A percentile compares a stretch with the other conserved stretches of the same genome.
Evolutionary conservation across 2,797 vertebrate genomes (phyloP).

Genomic region (Okamejei kenojei): DNA sequence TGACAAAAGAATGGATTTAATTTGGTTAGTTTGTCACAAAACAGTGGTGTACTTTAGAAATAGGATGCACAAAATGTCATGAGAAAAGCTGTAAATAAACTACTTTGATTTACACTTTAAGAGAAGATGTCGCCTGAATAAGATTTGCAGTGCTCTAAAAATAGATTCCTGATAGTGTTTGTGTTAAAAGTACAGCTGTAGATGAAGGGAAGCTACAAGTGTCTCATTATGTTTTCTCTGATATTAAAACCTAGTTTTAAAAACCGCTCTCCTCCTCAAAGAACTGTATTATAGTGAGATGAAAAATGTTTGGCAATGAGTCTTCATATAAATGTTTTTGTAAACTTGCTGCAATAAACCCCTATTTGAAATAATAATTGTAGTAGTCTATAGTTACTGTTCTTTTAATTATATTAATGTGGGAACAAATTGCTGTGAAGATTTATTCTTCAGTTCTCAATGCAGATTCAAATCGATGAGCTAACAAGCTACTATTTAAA

Average conservation of each 20-base stretch:
- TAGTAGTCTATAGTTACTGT: neutral
- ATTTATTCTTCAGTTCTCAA: neutral
- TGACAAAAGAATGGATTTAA: neutral
- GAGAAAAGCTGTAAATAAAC: neutral
- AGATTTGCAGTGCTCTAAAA: neutral
- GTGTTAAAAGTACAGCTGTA: neutral
- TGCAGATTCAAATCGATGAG: neutral
- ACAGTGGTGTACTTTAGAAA: neutral
- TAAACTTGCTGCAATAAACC: neutral
- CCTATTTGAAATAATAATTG: neutral
- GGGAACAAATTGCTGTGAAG: conserved; percentile 7
- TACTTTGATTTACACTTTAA: neutral
- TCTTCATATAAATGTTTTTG: neutral
- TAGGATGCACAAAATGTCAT: neutral
- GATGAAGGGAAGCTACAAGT: neutral
- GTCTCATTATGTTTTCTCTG: neutral
- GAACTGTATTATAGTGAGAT: no score
- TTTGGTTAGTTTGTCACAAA: neutral
- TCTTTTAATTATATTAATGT: conserved; percentile 13
- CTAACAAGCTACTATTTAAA: conserved; percentile 4
- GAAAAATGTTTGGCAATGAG: neutral
- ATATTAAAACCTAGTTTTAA: neutral
- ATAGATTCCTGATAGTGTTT: neutral
- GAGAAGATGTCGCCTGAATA: neutral
- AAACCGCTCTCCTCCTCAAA: neutral